phyloP scores from a whole-genome alignment of 2,888 invertebrate species.

The Tromatobia lineatoria region DNA sequence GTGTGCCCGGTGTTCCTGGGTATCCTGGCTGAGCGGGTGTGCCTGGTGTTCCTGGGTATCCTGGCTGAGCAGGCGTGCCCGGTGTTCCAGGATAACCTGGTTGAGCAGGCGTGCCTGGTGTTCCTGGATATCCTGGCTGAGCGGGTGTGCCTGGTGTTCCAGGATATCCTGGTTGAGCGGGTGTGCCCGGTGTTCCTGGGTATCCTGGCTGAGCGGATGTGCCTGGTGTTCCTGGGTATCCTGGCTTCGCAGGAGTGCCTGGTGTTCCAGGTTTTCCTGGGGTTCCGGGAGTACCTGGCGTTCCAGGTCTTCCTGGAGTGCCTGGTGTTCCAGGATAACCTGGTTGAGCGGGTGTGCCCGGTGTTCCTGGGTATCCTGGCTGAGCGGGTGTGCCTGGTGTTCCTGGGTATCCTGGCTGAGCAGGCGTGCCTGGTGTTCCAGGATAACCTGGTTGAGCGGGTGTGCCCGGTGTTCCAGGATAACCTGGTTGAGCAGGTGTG shows the following conservation, averaged over 20 bases:
- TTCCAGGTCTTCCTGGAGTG: constrained; percentile 18
- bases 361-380: constrained; percentile 66
- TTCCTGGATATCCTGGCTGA: constrained; percentile 65
- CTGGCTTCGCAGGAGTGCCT: constrained; percentile 82
- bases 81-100: constrained; percentile 69
- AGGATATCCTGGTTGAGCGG: constrained; percentile 52
- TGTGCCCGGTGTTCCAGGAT: constrained; percentile 67
- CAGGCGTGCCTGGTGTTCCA: constrained; percentile 55
- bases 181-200: constrained; percentile 76
- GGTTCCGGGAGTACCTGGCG: constrained; percentile 31
- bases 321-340: constrained; percentile 67
- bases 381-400: constrained; percentile 66
- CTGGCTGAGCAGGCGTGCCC: constrained; percentile 83
- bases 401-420: constrained; percentile 67
- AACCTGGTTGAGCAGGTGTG: constrained; percentile 82
- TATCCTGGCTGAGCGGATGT: constrained; percentile 72
- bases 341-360: constrained; percentile 79
- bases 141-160: constrained; percentile 48
- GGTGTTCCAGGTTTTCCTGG: constrained; percentile 77
- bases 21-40: constrained; percentile 68
- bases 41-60: constrained; percentile 81
- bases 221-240: constrained; percentile 62
- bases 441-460: constrained; percentile 47
- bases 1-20: constrained; percentile 66
- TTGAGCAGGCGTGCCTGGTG: constrained; percentile 65